A percentile compares a stretch with the other conserved stretches of the same genome.
These are phyloP conservation scores for Crotalus viridis DNA, from an alignment of 2,113 vertebrate genomes.

Conservation along the genomic window DNA sequence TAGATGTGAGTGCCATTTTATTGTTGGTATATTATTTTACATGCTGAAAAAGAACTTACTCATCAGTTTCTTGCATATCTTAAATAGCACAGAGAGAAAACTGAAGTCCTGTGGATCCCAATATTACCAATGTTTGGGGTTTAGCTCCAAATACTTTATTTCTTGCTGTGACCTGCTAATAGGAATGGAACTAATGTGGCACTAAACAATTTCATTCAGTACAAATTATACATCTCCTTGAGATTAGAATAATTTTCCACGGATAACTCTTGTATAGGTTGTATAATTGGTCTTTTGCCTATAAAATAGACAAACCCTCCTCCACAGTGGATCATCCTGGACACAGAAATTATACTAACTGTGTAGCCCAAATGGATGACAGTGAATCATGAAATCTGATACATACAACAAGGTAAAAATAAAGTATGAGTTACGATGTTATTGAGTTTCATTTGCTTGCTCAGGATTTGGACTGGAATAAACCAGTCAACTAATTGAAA, in stretches of 20 bases:
- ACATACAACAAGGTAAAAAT: background rate
- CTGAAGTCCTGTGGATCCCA: background rate
- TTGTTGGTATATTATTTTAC: background rate
- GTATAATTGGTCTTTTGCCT: background rate
- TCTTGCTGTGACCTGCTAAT: background rate
- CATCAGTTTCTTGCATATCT: background rate
- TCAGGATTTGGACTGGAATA: background rate
- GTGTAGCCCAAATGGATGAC: background rate
- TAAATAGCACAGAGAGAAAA: background rate
- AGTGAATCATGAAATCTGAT: background rate
- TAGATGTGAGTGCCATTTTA: background rate
- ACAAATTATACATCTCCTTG: background rate
- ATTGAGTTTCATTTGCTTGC: background rate
- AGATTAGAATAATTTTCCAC: background rate
- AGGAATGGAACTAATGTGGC: background rate
- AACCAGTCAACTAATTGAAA: background rate
- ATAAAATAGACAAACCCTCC: background rate
- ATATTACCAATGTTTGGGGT: background rate
- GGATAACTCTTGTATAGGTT: background rate
- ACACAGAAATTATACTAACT: background rate
- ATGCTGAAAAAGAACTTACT: background rate
- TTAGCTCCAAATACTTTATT: background rate
- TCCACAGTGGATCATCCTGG: background rate
- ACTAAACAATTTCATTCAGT: background rate
- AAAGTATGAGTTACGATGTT: background rate